Conservation (phyloP, 2,888 invertebrate species). For the Eudasyphora cyanicolor region DNA sequence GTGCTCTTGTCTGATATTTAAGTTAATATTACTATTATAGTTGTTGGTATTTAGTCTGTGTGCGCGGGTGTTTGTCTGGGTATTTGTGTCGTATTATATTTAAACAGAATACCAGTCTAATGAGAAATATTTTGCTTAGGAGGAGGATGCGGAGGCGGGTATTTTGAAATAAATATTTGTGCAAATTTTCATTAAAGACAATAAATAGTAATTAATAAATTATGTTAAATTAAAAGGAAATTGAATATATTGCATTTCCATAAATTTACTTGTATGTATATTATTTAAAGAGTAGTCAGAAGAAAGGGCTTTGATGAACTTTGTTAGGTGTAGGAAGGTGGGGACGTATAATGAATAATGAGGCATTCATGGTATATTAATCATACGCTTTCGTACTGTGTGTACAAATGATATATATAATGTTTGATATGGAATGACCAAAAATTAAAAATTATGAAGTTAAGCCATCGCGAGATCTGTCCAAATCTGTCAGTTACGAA, state of each 20-base stretch:
- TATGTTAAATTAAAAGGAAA: slow-evolving; percentile 16
- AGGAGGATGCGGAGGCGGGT: neutral
- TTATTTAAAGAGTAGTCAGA: too few species aligned
- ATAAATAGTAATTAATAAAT: slow-evolving; percentile 20
- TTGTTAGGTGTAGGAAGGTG: slow-evolving; percentile 2
- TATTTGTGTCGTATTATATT: neutral
- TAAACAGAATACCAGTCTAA: neutral
- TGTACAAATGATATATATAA: too few species aligned
- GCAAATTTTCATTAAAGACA: slow-evolving; percentile 13
- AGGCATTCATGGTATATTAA: too few species aligned
- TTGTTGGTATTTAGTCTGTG: neutral
- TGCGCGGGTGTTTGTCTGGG: neutral
- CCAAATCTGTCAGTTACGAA: too few species aligned
- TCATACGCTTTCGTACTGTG: too few species aligned
- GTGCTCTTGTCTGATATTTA: neutral
- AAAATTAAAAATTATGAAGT: too few species aligned
- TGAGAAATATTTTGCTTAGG: neutral
- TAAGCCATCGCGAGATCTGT: too few species aligned
- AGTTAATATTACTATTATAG: too few species aligned
- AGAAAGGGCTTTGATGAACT: too few species aligned
- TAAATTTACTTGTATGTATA: too few species aligned
- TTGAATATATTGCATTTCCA: neutral
- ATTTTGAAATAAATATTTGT: neutral
- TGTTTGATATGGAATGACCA: too few species aligned
- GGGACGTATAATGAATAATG: neutral